These are phyloP conservation scores for Linnaemya tessellans DNA, from an alignment of 2,888 invertebrate species.

Conservation along the genomic window DNA sequence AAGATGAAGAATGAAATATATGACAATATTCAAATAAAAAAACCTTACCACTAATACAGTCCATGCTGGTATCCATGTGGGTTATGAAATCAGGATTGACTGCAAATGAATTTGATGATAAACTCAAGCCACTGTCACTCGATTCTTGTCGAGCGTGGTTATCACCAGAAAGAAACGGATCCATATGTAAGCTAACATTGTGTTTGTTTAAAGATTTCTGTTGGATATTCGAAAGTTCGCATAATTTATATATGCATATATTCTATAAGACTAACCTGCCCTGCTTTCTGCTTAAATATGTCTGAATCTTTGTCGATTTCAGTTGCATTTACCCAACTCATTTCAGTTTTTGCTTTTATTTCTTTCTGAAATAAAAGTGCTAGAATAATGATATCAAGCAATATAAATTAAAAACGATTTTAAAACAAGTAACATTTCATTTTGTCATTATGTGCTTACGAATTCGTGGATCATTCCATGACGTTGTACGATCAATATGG, in stretches of 20 bases:
- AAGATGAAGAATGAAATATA: neutral
- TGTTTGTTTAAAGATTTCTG: constrained; percentile 73
- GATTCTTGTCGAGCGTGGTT: constrained; percentile 98
- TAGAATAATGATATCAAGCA: constrained; percentile 60
- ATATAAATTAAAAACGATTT: neutral
- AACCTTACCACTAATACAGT: constrained; percentile 88
- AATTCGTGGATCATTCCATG: constrained; percentile 99
- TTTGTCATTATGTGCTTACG: constrained; percentile 87
- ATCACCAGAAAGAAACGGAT: constrained; percentile 91
- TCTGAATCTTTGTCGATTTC: constrained; percentile 95
- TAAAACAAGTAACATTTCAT: neutral
- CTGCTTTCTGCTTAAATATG: constrained; percentile 86
- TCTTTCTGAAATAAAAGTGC: constrained; percentile 83
- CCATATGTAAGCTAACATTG: constrained; percentile 82
- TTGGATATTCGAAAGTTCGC: constrained; percentile 50
- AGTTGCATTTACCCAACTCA: constrained; percentile 82
- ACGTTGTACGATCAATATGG: constrained; percentile 96
- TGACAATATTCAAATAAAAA: neutral
- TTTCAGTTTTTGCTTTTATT: constrained; percentile 76
- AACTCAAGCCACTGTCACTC: constrained; percentile 96
- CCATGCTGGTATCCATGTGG: constrained; percentile 96
- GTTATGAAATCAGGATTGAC: constrained; percentile 96
- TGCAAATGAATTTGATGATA: constrained; percentile 92
- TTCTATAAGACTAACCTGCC: constrained; percentile 65
- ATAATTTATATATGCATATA: constrained; percentile 35